Percentiles rank a stretch among this genome's conserved stretches.
These are phyloP conservation scores for Drosophila nebulosa DNA, from an alignment of 1,140 invertebrate genomes.

Conservation along the genomic window DNA sequence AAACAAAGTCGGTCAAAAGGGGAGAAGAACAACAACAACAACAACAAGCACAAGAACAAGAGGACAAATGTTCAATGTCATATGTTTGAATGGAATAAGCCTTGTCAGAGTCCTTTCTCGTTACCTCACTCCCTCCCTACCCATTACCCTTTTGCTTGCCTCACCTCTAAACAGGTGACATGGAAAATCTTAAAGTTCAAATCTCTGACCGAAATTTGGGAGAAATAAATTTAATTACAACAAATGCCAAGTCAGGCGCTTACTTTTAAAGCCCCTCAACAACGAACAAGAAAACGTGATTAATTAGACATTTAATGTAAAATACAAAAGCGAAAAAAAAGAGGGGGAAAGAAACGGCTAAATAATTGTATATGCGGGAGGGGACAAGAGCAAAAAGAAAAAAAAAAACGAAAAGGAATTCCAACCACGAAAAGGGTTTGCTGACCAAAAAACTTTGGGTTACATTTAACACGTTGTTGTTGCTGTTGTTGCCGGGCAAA, in stretches of 20 bases:
- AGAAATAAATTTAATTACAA: constrained; percentile 41
- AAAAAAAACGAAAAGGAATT: constrained; percentile 35
- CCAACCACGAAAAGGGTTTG: constrained; percentile 70
- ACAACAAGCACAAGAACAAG: too few species aligned
- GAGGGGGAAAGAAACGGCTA: constrained; percentile 35
- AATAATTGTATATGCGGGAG: constrained; percentile 54
- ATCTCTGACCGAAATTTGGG: constrained; percentile 1
- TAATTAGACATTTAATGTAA: constrained; percentile 64
- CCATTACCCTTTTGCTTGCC: constrained; percentile 6
- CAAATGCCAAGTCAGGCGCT: constrained; percentile 32
- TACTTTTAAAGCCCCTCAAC: constrained; percentile 22
- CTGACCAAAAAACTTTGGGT: constrained; percentile 46
- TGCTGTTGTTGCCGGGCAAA: constrained; percentile 18
- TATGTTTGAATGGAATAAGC: constrained; percentile 64
- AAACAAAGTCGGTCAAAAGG: constrained; percentile 63
- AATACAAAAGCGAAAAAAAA: constrained; percentile 7
- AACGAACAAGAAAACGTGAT: constrained; percentile 42
- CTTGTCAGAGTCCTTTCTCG: constrained; percentile 11
- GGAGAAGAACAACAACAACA: too few species aligned
- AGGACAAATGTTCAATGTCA: constrained; percentile 23
- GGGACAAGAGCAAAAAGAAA: not conserved
- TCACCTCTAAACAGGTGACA: constrained; percentile 55
- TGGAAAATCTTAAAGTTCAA: constrained; percentile 49
- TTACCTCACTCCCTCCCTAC: constrained; percentile 14
- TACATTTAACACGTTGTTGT: constrained; percentile 40